Conservation (phyloP, 2,888 invertebrate genomes). For the Timandra comae region DNA sequence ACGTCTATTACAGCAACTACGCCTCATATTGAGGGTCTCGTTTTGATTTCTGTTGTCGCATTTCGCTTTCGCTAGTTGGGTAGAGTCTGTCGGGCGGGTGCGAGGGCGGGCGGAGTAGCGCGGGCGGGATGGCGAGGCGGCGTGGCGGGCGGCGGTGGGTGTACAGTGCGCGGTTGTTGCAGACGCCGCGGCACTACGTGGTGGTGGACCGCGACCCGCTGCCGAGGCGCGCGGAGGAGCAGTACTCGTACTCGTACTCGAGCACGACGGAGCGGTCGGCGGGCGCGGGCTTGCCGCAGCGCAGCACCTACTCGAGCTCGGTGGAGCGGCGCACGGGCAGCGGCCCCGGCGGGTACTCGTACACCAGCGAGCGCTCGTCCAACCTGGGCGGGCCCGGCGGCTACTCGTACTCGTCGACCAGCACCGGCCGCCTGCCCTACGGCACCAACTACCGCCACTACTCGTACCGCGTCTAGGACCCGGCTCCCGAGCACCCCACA, state of each 20-base stretch:
- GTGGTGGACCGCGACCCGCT: constrained; percentile 86
- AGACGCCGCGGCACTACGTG: constrained; percentile 94
- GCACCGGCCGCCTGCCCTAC: constrained; percentile 88
- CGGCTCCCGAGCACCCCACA: constrained; percentile 36
- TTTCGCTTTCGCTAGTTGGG: constrained; percentile 66
- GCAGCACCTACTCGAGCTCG: constrained; percentile 80
- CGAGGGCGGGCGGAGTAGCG: constrained; percentile 47
- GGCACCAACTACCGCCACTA: constrained; percentile 90
- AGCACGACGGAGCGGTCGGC: constrained; percentile 76
- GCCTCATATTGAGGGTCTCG: constrained; percentile 58
- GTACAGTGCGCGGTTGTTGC: constrained; percentile 73
- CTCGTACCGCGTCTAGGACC: constrained; percentile 88
- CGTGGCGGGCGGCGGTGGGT: constrained; percentile 41
- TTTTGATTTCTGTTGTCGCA: constrained; percentile 35
- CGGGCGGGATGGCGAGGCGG: constrained; percentile 42
- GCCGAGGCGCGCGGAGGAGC: constrained; percentile 84
- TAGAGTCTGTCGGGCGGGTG: constrained; percentile 42
- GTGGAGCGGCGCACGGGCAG: constrained; percentile 82
- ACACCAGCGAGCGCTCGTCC: constrained; percentile 84
- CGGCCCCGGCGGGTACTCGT: constrained; percentile 86
- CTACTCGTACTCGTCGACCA: constrained; percentile 88
- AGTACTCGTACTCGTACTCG: constrained; percentile 90
- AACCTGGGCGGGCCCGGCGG: constrained; percentile 87
- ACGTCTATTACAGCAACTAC: constrained; percentile 74
- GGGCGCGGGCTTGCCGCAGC: constrained; percentile 75